phyloP scores from a whole-genome alignment of 2,797 vertebrate genomes.

The Catostomus latipinnis region DNA sequence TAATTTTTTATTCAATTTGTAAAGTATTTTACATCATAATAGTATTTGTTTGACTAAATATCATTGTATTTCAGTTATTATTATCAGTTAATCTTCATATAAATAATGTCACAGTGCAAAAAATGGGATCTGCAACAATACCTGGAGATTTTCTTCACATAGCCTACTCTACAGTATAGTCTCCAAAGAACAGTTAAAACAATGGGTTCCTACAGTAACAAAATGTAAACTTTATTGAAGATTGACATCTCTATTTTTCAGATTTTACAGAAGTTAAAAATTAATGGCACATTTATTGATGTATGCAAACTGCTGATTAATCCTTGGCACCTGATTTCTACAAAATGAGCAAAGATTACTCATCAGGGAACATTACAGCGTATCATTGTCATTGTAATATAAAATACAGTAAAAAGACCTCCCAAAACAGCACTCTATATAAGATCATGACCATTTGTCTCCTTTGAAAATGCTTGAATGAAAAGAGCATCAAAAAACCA shows the following conservation, averaged over 20 bases:
- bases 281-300: slow-evolving; percentile 77
- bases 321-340: slow-evolving; percentile 33
- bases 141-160: background rate
- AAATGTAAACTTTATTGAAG: slow-evolving; percentile 87
- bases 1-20: too few species aligned
- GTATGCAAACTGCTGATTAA: slow-evolving; percentile 71
- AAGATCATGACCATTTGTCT: slow-evolving; percentile 76
- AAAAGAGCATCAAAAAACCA: slow-evolving; percentile 60
- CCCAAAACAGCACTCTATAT: slow-evolving; percentile 59
- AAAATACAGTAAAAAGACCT: slow-evolving; percentile 57
- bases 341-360: slow-evolving; percentile 35
- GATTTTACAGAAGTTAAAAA: slow-evolving; percentile 76
- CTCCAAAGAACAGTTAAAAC: slow-evolving; percentile 1
- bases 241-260: slow-evolving; percentile 73
- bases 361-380: slow-evolving; percentile 58
- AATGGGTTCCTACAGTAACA: slow-evolving; percentile 68
- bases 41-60: too few species aligned
- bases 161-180: background rate
- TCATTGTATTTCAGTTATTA: too few species aligned
- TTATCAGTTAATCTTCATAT: too few species aligned
- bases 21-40: too few species aligned
- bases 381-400: slow-evolving; percentile 59
- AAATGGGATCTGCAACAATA: background rate
- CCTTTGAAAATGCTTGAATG: slow-evolving; percentile 64
- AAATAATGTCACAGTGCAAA: too few species aligned